Evolutionary conservation across 2,888 invertebrate species (phyloP), one percentile per base, ranked within the genome.

Genomic region (Erynnis tages): DNA sequence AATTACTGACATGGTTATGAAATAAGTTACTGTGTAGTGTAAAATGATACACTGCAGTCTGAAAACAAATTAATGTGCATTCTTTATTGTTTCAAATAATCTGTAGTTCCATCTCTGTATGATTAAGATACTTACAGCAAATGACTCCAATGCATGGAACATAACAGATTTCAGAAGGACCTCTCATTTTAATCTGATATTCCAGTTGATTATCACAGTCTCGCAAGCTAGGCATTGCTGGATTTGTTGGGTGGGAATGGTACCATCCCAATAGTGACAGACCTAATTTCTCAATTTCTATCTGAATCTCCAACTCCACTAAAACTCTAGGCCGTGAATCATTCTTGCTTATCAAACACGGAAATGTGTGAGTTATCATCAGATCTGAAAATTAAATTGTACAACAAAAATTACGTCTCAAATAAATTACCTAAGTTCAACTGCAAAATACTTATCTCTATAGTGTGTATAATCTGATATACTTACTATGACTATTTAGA

Each of bases 141-240:
- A 98, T 97, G 37, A 98, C 91, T 47, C 97, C 98, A 64, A 98
- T 92, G 71, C 98, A 98, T 2, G 98, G 98, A 29, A 95, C 94
- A 71, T 98, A 98, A n/a, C 94, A 95, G 58, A 95, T 94, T 85
- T 97, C 97, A 21, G 94, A 95, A 2, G 94, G 93, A 2, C 98
- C 98, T 66, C 97, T 95, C 96, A 98, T 96, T 73, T 94, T 94
- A 52, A 98, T 95, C 83, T 98, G 97, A 84, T 98, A 97, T 69
- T 98, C 97, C 59, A 98, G 86, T 81, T 98, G 98, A 53, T 95
- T 94, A 73, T 98, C 97, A 53, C 98, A 95, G 76, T 98, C 98
- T 47, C 96, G 90, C 54, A 93, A 91, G 67, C 94, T 97, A 56
- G 97, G 98, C 66, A 96, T 95, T 1, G 97, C 95, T 49, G 96